Conservation (phyloP, 2,888 invertebrate genomes). For the Hydropsyche betteni region DNA sequence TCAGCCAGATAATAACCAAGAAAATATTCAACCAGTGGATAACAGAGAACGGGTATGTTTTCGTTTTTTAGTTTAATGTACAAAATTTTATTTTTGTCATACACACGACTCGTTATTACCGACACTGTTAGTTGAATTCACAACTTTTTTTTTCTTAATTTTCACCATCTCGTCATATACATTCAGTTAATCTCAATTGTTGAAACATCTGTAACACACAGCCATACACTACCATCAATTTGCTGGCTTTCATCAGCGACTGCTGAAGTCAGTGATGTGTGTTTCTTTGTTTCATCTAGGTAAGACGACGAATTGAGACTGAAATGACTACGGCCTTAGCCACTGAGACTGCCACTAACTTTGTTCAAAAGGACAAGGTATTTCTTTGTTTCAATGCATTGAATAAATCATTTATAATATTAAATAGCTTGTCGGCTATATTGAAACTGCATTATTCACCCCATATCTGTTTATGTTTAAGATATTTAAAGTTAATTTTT, state of each 20-base stretch:
- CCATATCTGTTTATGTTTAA: constrained; percentile 53
- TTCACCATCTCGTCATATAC: background rate
- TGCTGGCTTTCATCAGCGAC: constrained; percentile 6
- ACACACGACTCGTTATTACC: too few species aligned
- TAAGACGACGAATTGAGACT: constrained; percentile 71
- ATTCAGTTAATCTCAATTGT: constrained; percentile 49
- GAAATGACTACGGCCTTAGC: constrained; percentile 70
- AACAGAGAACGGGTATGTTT: constrained; percentile 65
- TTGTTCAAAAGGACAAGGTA: constrained; percentile 59
- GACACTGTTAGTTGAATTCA: too few species aligned
- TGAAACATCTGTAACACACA: constrained; percentile 52
- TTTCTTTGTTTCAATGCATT: constrained; percentile 33
- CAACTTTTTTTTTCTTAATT: too few species aligned
- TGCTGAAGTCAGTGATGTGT: constrained; percentile 36
- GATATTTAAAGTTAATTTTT: too few species aligned
- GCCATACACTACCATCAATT: background rate
- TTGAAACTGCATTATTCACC: too few species aligned
- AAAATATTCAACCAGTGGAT: constrained; percentile 73
- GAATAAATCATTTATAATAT: background rate
- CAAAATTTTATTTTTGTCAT: background rate
- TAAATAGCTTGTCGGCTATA: constrained; percentile 42
- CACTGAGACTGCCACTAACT: constrained; percentile 69
- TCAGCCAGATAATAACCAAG: constrained; percentile 69
- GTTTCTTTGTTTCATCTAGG: constrained; percentile 57
- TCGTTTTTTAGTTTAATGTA: constrained; percentile 1